Evolutionary conservation across 2,797 vertebrate species (phyloP).

Genomic region (Luscinia megarhynchos): DNA sequence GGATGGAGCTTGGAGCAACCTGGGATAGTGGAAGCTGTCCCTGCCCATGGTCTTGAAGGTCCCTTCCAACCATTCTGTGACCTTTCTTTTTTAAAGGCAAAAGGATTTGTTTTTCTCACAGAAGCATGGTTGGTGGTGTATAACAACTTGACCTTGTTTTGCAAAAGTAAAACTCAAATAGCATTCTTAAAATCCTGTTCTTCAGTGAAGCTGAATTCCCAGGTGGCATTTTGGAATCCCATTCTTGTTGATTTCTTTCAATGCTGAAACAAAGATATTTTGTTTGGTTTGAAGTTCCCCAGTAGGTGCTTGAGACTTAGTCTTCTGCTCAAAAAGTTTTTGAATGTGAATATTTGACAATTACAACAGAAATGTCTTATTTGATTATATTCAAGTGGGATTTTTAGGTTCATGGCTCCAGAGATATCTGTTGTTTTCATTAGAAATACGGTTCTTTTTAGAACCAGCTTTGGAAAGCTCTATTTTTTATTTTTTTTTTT

Average conservation of each 20-base stretch:
- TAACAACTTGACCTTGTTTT: background rate
- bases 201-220: background rate
- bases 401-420: background rate
- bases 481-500: background rate
- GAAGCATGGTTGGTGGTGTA: background rate
- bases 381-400: background rate
- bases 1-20: rapidly evolving
- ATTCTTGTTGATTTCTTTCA: background rate
- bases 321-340: background rate
- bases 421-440: background rate
- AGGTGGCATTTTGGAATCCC: background rate
- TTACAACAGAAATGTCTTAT: background rate
- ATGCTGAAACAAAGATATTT: background rate
- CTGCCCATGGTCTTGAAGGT: background rate
- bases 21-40: background rate
- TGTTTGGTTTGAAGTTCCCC: background rate
- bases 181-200: background rate
- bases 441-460: background rate
- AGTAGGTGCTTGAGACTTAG: background rate
- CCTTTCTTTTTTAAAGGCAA: background rate
- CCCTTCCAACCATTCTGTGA: background rate
- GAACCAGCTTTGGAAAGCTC: slow-evolving; percentile 7
- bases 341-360: background rate
- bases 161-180: background rate
- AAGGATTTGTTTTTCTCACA: background rate